Conservation (phyloP, 2,113 vertebrate genomes). For the Toxotes chatareus region DNA sequence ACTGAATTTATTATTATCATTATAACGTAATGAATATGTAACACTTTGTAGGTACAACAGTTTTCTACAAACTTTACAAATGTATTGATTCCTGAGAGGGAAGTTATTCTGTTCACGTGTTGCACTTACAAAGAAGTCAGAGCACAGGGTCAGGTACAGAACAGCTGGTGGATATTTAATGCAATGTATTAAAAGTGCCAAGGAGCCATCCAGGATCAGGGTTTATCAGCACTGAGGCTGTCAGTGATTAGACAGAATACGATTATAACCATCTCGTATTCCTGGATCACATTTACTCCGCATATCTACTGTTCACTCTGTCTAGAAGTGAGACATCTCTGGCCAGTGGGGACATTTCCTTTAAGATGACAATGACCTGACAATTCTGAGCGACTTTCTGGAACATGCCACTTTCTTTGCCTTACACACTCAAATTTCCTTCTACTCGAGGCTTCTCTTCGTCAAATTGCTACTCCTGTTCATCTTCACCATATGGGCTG, state of each 20-base stretch:
- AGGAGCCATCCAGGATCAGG: background rate
- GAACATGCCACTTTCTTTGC: background rate
- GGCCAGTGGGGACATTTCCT: background rate
- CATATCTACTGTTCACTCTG: background rate
- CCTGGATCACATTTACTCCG: background rate
- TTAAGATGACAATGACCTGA: background rate
- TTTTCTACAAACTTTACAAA: background rate
- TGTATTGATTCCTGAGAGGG: background rate
- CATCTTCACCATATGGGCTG: constrained; percentile 3
- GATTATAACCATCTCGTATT: background rate
- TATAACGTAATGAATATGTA: background rate
- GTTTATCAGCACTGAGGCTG: background rate
- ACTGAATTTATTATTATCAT: background rate
- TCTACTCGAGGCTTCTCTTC: background rate
- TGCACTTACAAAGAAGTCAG: background rate
- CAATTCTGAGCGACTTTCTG: background rate
- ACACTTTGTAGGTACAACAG: background rate
- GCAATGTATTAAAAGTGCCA: background rate
- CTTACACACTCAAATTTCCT: background rate
- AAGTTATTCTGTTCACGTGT: background rate
- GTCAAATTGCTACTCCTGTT: background rate
- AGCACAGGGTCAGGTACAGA: background rate
- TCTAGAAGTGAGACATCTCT: background rate
- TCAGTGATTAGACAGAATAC: background rate
- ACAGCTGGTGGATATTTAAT: constrained; percentile 23